Evolutionary conservation across 1,140 invertebrate species (phyloP), one percentile per base, ranked within the genome.

Genomic region (Caligus rogercresseyi): DNA sequence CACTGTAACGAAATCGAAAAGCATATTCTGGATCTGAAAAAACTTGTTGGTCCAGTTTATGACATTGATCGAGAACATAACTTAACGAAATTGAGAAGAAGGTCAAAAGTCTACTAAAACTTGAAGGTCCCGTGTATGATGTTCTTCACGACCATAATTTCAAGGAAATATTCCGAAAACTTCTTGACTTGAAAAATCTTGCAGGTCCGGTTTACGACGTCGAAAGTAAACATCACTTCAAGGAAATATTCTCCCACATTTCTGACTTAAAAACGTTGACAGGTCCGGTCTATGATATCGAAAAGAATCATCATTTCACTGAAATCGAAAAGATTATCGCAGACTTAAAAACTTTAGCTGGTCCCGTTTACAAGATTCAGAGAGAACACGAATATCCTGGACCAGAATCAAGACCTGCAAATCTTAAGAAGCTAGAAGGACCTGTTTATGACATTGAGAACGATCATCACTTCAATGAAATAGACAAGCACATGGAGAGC

Each of bases 401-500:
- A n/a, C 16, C 52, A 18, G 52, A 55, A 15, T 19, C 16, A 25
- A 19, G 25, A 24, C 15, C 52, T 25, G 54, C 18, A 13, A 18
- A 63, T 18, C 54, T 63, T 11, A 63, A 19, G 11, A 25, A 19
- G 1, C 23, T 63, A 14, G 52, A 18, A 3, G 61, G 61, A 20
- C 61, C 61, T n/a, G 54, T 63, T 15, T 63, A 63, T 63, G 52
- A 63, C 16, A 25, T 63, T 13, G 13, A 58, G 25, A 54, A 51
- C 16, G 61, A 63, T 54, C 61, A 63, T 16, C 52, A 63, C 11
- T 63, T 58, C 25, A 2, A 16, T 1, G 25, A 63, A 15, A 20
- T 63, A n/a, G 18, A 55, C n/a, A 55, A 55, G 16, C 61, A 63
- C 13, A 18, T 63, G 16, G 53, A 54, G 25, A 25, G 20, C 57